These are phyloP conservation scores for Apamea monoglypha DNA, from an alignment of 2,888 invertebrate species.

Conservation along the genomic window DNA sequence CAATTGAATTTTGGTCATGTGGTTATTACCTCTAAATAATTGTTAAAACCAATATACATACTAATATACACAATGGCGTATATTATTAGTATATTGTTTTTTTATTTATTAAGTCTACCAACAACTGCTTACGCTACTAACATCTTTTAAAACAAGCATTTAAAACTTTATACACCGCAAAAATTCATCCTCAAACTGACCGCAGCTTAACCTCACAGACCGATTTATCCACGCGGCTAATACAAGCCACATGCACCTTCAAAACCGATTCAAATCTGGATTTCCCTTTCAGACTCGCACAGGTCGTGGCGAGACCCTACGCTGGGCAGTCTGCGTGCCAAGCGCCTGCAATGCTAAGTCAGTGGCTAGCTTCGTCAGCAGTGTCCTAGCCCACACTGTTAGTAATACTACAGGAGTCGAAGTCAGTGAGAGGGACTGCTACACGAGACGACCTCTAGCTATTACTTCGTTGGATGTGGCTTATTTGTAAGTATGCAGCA, in stretches of 20 bases:
- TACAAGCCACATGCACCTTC: not conserved
- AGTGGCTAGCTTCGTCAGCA: conserved; percentile 87
- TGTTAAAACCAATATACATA: not conserved
- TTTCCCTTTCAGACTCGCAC: conserved; percentile 78
- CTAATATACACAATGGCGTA: not conserved
- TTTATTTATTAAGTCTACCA: too few species aligned
- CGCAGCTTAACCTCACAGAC: not conserved
- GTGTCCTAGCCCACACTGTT: conserved; percentile 83
- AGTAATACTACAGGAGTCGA: conserved; percentile 85
- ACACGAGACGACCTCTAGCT: conserved; percentile 80
- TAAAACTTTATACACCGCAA: too few species aligned
- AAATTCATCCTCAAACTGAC: too few species aligned
- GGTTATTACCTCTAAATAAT: too few species aligned
- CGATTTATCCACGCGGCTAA: not conserved
- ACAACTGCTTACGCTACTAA: too few species aligned
- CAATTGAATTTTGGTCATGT: not conserved
- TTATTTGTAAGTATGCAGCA: conserved; percentile 78
- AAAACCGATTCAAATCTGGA: not conserved
- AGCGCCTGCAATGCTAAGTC: conserved; percentile 89
- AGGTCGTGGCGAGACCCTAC: conserved; percentile 86
- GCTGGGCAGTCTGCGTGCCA: conserved; percentile 92
- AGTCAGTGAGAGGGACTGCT: conserved; percentile 88
- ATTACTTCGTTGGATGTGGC: conserved; percentile 82
- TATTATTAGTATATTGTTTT: too few species aligned
- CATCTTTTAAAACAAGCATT: too few species aligned